Evolutionary conservation across 1,140 invertebrate species (phyloP).

Genomic region (Drosophila baimaii): DNA sequence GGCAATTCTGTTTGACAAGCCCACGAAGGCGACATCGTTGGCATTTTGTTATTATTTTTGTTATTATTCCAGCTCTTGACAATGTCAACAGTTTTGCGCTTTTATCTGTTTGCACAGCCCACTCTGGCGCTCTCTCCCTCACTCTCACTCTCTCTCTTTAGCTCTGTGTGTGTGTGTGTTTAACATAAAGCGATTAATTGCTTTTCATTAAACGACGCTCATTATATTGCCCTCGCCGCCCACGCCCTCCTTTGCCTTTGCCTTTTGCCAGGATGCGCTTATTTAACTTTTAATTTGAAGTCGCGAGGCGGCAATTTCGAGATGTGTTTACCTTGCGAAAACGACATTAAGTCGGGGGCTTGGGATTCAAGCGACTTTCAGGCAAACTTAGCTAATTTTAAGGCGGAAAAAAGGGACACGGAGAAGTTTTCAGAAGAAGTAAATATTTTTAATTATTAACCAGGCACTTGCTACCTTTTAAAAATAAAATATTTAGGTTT

Average conservation of each 20-base stretch:
- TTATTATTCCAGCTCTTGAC: constrained; percentile 72
- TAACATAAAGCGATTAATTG: constrained; percentile 81
- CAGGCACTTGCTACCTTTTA: no score
- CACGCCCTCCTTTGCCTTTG: neutral
- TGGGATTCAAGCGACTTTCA: neutral
- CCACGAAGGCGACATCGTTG: constrained; percentile 11
- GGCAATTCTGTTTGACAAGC: constrained; percentile 52
- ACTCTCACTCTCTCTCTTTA: neutral
- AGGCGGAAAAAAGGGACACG: neutral
- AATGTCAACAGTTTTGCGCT: constrained; percentile 77
- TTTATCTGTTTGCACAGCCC: constrained; percentile 78
- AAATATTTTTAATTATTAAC: no score
- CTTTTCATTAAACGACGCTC: constrained; percentile 72
- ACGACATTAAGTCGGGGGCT: constrained; percentile 20
- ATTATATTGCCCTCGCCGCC: constrained; percentile 1
- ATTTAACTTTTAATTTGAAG: constrained; percentile 77
- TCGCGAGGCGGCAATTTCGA: constrained; percentile 37
- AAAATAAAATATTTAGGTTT: no score
- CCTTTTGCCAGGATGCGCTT: constrained; percentile 44
- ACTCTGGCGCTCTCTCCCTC: constrained; percentile 6
- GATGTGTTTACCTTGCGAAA: constrained; percentile 54
- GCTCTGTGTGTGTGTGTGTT: constrained; percentile 59
- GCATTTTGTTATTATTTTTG: constrained; percentile 50
- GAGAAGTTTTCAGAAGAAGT: no score
- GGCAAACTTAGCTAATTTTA: constrained; percentile 5